These are phyloP conservation scores for Drosophila mayri DNA, from an alignment of 1,140 invertebrate species.

Conservation along the genomic window DNA sequence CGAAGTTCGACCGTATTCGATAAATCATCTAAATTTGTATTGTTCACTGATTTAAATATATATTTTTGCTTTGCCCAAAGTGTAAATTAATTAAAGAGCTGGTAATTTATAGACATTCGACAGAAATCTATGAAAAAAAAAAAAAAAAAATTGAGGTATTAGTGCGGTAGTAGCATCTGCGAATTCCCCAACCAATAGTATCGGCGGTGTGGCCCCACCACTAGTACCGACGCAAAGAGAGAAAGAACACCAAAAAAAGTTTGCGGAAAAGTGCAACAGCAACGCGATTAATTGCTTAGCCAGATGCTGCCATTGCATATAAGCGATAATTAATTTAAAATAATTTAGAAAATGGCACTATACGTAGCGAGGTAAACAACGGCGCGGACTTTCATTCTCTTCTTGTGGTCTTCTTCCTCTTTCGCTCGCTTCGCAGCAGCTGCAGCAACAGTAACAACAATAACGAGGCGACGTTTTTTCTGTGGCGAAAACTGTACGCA, in stretches of 20 bases:
- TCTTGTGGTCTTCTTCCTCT: conserved; percentile 61
- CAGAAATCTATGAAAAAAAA: background rate
- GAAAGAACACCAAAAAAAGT: conserved; percentile 73
- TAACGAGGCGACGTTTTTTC: conserved; percentile 66
- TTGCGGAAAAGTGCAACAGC: conserved; percentile 77
- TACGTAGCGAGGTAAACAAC: conserved; percentile 27
- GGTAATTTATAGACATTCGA: background rate
- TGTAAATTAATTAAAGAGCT: background rate
- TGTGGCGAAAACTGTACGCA: conserved; percentile 77
- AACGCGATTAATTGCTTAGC: conserved; percentile 37
- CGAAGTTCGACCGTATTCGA: background rate
- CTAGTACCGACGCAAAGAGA: conserved; percentile 33
- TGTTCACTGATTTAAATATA: background rate
- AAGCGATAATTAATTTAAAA: conserved; percentile 33
- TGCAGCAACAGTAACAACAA: conserved; percentile 59
- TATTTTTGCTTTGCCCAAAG: too few species aligned
- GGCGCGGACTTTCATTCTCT: conserved; percentile 46
- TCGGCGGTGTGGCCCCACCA: conserved; percentile 5
- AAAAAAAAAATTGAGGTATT: background rate
- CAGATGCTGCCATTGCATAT: conserved; percentile 57
- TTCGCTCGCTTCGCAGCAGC: conserved; percentile 60
- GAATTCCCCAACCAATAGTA: background rate
- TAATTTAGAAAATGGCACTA: conserved; percentile 43
- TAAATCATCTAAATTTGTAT: background rate
- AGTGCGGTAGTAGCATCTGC: background rate